Evolutionary conservation across 2,888 invertebrate species (phyloP), one percentile per base, ranked within the genome.

Genomic region (Cheilosia vernalis): DNA sequence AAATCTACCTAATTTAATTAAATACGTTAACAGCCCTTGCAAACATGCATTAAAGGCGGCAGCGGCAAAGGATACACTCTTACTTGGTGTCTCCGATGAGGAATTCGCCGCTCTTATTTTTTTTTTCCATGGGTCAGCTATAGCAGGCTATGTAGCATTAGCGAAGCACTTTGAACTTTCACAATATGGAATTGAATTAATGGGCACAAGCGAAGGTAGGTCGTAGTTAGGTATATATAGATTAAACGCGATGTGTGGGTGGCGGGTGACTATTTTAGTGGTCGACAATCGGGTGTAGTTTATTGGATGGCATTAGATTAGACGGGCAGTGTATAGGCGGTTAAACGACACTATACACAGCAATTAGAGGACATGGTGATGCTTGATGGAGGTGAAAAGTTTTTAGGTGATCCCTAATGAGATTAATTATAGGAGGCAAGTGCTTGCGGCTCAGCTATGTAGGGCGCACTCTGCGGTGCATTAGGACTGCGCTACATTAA

Each of bases 1-100:
- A 67, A 76, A 81, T 81, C 51, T 58, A 56, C 44, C 69, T 81
- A 76, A 81, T 81, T 81, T 63, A 76, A 81, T 81, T 76, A 81
- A 76, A 76, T 58, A 60, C 55, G 61, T 69, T 67, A 80, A 74
- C 40, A 67, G 47, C 56, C 55, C 69, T 53, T 49, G 49, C 74
- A 76, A 76, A 61, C 61, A 69, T 56, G 67, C 74, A 72, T 64
- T 58, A 72, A 72, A 47, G 56, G 33, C 15, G 21, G 17, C 40
- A n/a, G 42, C 33, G 24, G n/a, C 30, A 19, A 15, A 44, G 60
- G 37, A 47, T 47, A 37, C 17, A 44, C 47, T 66, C 6, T 40
- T 37, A 56, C 10, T 37, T 64, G 66, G 24, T 53, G 33, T 17
- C 17, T 33, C 44, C 24, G 33, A 10, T 27, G 47, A 24, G 51